Evolutionary conservation across 2,797 vertebrate species (phyloP).

Genomic region (Pangasius djambal): DNA sequence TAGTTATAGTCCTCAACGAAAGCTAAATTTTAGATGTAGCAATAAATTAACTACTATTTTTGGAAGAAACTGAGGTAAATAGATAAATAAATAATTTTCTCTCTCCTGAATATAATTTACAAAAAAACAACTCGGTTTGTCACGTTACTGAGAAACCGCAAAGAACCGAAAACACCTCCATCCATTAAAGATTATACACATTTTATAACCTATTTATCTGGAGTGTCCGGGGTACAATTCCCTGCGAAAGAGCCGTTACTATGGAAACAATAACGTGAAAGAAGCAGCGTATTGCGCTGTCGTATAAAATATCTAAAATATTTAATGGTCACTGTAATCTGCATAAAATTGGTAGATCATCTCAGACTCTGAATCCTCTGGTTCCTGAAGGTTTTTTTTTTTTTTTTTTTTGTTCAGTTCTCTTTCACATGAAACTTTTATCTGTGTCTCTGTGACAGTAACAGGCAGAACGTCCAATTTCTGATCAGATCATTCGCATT

Average conservation of each 20-base stretch:
- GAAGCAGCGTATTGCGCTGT: neutral
- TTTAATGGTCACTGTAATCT: neutral
- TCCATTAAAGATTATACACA: neutral
- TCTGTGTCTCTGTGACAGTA: neutral
- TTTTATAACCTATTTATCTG: neutral
- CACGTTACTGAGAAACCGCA: too few species aligned
- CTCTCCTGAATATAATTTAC: too few species aligned
- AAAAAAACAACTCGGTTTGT: too few species aligned
- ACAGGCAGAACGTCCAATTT: neutral
- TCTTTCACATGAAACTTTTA: too few species aligned
- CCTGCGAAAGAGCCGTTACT: neutral
- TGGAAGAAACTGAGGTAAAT: too few species aligned
- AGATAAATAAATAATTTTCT: too few species aligned
- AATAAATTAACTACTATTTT: too few species aligned
- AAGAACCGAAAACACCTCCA: too few species aligned
- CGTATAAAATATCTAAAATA: neutral
- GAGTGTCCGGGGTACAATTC: neutral
- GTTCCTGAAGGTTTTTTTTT: too few species aligned
- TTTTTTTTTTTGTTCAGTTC: neutral
- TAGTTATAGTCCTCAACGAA: too few species aligned
- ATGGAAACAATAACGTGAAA: too few species aligned
- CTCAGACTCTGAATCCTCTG: neutral
- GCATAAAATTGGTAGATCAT: neutral
- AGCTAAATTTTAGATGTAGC: too few species aligned
- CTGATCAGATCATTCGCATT: neutral